Evolutionary conservation across 2,113 vertebrate genomes (phyloP).

Genomic region (Copsychus sechellarum): DNA sequence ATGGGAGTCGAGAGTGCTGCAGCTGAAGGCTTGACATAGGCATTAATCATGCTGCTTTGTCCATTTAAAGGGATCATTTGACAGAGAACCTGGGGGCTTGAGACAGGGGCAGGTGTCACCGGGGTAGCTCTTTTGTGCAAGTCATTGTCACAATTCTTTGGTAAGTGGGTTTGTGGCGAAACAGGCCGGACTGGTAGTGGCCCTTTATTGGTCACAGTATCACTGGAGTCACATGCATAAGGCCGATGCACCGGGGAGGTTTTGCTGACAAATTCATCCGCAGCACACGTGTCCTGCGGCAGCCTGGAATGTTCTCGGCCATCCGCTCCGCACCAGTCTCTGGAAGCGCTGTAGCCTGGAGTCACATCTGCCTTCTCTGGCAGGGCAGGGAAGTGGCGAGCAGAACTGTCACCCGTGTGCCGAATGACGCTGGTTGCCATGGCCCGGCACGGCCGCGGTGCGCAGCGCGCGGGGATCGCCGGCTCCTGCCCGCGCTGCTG

Average conservation of each 20-base stretch:
- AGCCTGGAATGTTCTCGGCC: background rate
- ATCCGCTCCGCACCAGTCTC: background rate
- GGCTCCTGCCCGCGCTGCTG: slow-evolving; percentile 35
- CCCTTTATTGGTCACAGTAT: slow-evolving; percentile 10
- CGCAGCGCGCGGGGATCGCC: background rate
- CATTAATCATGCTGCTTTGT: slow-evolving; percentile 80
- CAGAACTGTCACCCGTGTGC: slow-evolving; percentile 80
- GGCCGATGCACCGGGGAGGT: slow-evolving; percentile 20
- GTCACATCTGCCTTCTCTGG: background rate
- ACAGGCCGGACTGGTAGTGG: background rate
- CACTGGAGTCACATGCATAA: background rate
- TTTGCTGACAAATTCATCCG: background rate
- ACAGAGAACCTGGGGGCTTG: slow-evolving; percentile 83
- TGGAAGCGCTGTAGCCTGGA: background rate
- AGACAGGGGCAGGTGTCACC: slow-evolving; percentile 70
- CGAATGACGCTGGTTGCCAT: slow-evolving; percentile 88
- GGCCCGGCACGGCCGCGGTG: slow-evolving; percentile 71
- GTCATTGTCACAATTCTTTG: slow-evolving; percentile 69
- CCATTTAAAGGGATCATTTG: slow-evolving; percentile 88
- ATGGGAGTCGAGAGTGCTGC: slow-evolving; percentile 62
- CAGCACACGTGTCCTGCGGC: background rate
- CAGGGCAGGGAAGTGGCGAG: slow-evolving; percentile 68
- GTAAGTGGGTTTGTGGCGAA: background rate
- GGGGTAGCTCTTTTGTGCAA: slow-evolving; percentile 66
- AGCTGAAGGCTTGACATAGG: slow-evolving; percentile 82